phyloP scores from a whole-genome alignment of 2,797 vertebrate species.

The Petrocephalus schoutedeni region DNA sequence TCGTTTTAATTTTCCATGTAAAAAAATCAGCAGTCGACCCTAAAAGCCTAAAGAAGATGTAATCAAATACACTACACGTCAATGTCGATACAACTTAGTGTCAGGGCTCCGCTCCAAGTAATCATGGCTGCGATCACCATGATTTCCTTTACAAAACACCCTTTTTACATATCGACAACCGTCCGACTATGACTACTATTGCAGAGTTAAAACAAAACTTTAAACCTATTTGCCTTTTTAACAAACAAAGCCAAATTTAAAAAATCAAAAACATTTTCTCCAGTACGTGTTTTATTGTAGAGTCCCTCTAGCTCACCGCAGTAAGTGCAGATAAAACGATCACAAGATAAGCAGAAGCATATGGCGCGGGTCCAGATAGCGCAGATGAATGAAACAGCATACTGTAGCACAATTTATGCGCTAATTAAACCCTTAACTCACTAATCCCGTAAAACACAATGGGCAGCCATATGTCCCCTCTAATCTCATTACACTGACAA shows the following conservation, averaged over 20 bases:
- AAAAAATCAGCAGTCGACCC: conserved; percentile 31
- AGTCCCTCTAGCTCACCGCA: neutral
- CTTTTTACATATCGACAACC: neutral
- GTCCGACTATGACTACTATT: neutral
- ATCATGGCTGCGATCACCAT: conserved; percentile 4
- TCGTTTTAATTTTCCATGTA: neutral
- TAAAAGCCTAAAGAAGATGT: conserved; percentile 4
- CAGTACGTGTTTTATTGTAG: neutral
- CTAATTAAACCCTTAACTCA: conserved; percentile 12
- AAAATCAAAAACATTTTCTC: neutral
- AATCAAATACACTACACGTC: conserved; percentile 10
- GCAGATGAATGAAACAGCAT: conserved; percentile 22
- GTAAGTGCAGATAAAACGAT: conserved; percentile 1
- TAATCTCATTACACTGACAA: conserved; percentile 2
- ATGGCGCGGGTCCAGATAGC: conserved; percentile 28
- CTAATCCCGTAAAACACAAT: conserved; percentile 4
- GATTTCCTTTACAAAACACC: conserved; percentile 16
- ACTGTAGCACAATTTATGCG: conserved; percentile 19
- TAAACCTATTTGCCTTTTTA: neutral
- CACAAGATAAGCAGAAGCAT: conserved; percentile 5
- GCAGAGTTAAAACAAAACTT: neutral
- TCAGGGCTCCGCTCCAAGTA: neutral
- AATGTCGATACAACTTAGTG: neutral
- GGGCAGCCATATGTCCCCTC: neutral
- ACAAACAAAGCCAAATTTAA: neutral